Percentiles rank a stretch among this genome's conserved stretches.
phyloP scores from a whole-genome alignment of 2,113 vertebrate genomes.

The Coptodon rendalli region DNA sequence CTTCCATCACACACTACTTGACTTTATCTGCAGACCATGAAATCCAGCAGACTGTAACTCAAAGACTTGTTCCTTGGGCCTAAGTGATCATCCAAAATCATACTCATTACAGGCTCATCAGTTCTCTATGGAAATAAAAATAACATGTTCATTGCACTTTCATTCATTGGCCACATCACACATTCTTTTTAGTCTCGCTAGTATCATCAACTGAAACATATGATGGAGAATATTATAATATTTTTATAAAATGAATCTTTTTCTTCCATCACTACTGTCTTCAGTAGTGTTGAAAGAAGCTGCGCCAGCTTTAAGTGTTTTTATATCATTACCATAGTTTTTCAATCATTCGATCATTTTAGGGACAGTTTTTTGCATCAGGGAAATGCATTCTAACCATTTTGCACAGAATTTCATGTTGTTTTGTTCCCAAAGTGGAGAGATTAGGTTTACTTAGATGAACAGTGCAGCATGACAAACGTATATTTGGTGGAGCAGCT shows the following conservation, averaged over 20 bases:
- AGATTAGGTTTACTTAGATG: not conserved
- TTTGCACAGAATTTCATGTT: not conserved
- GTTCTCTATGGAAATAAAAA: not conserved
- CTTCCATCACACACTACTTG: not conserved
- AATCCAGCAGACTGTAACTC: not conserved
- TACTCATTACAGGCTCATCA: not conserved
- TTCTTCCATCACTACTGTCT: rapidly evolving
- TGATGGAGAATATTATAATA: not conserved
- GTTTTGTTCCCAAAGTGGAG: not conserved
- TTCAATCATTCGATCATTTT: not conserved
- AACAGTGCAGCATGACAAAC: not conserved
- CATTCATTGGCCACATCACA: not conserved
- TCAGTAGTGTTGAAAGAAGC: not conserved
- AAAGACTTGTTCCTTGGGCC: not conserved
- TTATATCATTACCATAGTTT: not conserved
- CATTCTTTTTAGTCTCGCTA: not conserved
- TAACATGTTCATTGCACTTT: not conserved
- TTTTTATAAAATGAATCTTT: not conserved
- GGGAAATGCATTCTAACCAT: not conserved
- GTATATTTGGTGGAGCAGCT: not conserved
- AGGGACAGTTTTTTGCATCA: not conserved
- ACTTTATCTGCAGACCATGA: not conserved
- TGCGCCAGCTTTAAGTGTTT: not conserved
- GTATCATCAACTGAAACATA: not conserved
- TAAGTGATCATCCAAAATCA: not conserved